Conservation (phyloP, 2,113 vertebrate species). For the Alligator mississippiensis region DNA sequence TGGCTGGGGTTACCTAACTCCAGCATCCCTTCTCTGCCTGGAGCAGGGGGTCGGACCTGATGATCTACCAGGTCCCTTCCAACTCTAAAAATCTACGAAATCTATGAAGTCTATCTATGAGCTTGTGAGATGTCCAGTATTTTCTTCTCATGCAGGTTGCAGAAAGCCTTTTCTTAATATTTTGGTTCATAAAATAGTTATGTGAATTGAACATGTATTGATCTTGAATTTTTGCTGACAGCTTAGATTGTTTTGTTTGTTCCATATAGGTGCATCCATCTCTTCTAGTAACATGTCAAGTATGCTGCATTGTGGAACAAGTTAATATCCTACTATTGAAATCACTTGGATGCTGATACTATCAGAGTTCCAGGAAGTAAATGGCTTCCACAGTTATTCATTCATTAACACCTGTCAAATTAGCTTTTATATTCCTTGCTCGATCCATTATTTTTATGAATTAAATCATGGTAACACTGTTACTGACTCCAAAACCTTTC, state of each 20-base stretch:
- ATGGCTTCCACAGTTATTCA: background rate
- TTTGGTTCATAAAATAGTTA: background rate
- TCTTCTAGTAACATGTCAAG: background rate
- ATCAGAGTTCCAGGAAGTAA: background rate
- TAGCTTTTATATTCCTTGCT: background rate
- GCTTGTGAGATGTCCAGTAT: background rate
- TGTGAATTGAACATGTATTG: background rate
- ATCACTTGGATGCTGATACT: background rate
- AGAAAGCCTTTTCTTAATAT: background rate
- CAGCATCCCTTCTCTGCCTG: too few relatives aligned
- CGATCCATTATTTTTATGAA: slow-evolving; percentile 37
- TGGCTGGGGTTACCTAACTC: too few relatives aligned
- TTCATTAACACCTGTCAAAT: background rate
- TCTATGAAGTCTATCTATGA: background rate
- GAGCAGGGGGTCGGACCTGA: too few relatives aligned
- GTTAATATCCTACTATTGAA: background rate
- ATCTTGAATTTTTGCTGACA: background rate
- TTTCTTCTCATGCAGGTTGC: background rate
- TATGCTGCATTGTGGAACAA: background rate
- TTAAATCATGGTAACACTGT: slow-evolving; percentile 1
- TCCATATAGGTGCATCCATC: background rate
- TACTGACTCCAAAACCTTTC: slow-evolving; percentile 14
- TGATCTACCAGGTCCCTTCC: too few relatives aligned
- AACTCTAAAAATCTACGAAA: background rate
- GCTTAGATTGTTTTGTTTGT: background rate